phyloP scores from a whole-genome alignment of 2,113 vertebrate species.

The Chinchilla lanigera region DNA sequence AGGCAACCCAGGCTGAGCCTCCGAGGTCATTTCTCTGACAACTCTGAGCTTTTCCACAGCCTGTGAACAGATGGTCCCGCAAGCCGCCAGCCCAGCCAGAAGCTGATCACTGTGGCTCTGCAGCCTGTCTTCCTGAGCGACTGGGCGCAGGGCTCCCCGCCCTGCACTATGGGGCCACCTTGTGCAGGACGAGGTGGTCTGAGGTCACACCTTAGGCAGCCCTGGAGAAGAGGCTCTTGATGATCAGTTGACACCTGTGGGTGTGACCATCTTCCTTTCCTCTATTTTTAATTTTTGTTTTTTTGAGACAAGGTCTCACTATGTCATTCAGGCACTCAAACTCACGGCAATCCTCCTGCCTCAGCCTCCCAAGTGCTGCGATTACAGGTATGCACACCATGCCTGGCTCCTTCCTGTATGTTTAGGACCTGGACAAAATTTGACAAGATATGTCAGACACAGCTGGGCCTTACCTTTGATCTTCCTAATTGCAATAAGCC shows the following conservation, averaged over 20 bases:
- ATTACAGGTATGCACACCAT: neutral
- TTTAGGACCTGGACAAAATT: slow-evolving; percentile 29
- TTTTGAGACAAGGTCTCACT: neutral
- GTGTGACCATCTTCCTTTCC: neutral
- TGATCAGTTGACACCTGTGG: neutral
- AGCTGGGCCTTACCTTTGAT: neutral
- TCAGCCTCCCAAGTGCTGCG: neutral
- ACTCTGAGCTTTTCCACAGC: slow-evolving; percentile 66
- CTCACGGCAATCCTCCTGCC: neutral
- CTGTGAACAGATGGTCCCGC: slow-evolving; percentile 74
- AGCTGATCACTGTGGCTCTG: neutral
- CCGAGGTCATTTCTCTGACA: slow-evolving; percentile 77
- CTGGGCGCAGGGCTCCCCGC: neutral
- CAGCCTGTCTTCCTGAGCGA: neutral
- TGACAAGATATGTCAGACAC: neutral
- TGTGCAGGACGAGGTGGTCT: neutral
- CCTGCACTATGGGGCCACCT: neutral
- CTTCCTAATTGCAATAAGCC: neutral
- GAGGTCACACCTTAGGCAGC: neutral
- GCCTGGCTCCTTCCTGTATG: neutral
- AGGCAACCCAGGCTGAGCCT: slow-evolving; percentile 77
- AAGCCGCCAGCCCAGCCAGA: slow-evolving; percentile 56
- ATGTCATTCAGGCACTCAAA: neutral
- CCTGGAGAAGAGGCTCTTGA: neutral
- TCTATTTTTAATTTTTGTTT: neutral